Conservation (phyloP, 2,113 vertebrate species). For the Halcyon malimbica region DNA sequence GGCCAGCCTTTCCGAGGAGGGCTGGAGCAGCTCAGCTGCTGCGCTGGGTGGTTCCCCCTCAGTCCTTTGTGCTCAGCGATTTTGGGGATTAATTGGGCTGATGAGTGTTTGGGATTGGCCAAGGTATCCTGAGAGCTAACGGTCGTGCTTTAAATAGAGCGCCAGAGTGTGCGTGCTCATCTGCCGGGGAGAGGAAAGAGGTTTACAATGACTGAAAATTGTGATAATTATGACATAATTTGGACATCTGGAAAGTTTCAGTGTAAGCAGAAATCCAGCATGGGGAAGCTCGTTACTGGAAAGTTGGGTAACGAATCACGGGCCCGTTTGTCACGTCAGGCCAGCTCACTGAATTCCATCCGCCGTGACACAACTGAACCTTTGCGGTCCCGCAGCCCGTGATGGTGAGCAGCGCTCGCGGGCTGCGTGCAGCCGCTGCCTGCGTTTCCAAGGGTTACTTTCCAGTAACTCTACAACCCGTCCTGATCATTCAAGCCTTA, state of each 20-base stretch:
- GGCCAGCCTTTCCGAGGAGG: not conserved
- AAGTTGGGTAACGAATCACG: not conserved
- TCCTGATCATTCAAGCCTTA: slow-evolving; percentile 46
- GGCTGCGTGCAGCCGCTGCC: not conserved
- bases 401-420: not conserved
- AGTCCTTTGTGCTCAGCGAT: not conserved
- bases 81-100: not conserved
- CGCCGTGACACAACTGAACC: not conserved
- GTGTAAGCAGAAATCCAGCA: slow-evolving; percentile 21
- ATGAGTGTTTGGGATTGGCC: not conserved
- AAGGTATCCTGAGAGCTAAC: not conserved
- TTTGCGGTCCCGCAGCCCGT: not conserved
- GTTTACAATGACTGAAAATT: slow-evolving; percentile 45
- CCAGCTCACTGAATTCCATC: not conserved
- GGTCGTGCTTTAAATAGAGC: not conserved
- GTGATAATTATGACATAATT: slow-evolving; percentile 43
- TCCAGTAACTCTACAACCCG: slow-evolving; percentile 20
- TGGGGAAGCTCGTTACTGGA: slow-evolving; percentile 5
- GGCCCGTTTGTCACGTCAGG: slow-evolving; percentile 28
- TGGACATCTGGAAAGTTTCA: slow-evolving; percentile 49
- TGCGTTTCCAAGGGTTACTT: not conserved
- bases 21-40: not conserved
- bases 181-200: not conserved
- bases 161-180: not conserved
- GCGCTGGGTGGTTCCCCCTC: not conserved